These are phyloP conservation scores for Kryptolebias marmoratus DNA, from an alignment of 2,113 vertebrate genomes.

Conservation along the genomic window DNA sequence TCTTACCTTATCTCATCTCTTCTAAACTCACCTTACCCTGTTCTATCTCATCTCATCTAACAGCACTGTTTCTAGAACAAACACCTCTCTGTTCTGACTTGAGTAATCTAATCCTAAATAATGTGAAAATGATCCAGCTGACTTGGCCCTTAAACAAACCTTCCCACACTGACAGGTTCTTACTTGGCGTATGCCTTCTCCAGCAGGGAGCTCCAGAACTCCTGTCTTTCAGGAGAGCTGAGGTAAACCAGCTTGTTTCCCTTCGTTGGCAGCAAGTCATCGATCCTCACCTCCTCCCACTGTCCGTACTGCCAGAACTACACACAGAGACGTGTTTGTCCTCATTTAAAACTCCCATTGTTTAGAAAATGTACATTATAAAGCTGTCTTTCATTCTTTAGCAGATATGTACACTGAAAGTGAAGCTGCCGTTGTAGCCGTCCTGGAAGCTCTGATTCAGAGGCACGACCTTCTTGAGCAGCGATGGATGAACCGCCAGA, in stretches of 20 bases:
- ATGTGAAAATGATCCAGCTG: too few species aligned
- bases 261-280: constrained; percentile 76
- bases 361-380: neutral
- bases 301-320: constrained; percentile 83
- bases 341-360: neutral
- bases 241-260: constrained; percentile 70
- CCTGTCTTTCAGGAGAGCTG: constrained; percentile 59
- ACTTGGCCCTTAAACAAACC: too few species aligned
- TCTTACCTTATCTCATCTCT: too few species aligned
- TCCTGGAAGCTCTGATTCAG: constrained; percentile 71
- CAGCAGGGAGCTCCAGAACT: constrained; percentile 83
- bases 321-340: neutral
- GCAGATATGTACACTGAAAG: constrained; percentile 70
- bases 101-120: too few species aligned
- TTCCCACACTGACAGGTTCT: constrained; percentile 35
- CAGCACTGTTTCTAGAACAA: too few species aligned
- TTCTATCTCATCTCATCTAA: too few species aligned
- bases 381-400: too few species aligned
- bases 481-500: constrained; percentile 65
- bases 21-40: too few species aligned
- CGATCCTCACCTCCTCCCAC: constrained; percentile 77
- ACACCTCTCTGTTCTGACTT: too few species aligned
- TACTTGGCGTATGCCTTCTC: constrained; percentile 85
- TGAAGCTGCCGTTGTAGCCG: constrained; percentile 77
- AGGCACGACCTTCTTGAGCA: constrained; percentile 78